Base-by-base conservation (phyloP, 2,113 vertebrate species). In the Daubentonia madagascariensis region DNA sequence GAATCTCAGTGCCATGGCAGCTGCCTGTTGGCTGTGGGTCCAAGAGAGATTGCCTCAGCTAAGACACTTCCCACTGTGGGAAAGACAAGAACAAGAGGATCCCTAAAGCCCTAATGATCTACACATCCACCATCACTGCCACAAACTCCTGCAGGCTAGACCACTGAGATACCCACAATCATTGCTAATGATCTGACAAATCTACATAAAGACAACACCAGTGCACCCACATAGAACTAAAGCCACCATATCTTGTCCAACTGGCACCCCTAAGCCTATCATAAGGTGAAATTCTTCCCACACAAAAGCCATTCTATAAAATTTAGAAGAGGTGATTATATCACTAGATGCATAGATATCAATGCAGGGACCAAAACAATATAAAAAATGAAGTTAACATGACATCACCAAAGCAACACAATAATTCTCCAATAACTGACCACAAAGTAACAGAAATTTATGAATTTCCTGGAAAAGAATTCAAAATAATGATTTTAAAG, bases 191-290 rank as follows among this genome's bases (percentile, higher is more conserved):
- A 75, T 14, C 40, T 13, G 4, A 28, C 28, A 7, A 28, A 45
- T 11, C 10, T 45, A 3, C 23, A 45, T 28, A 40, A 8, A 75
- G 5, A 28, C 22, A 13, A 43, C 6, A 45, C 20, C 11, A 45
- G 8, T 5, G 5, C 5, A 75, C 11, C 40, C 40, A 70, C 72
- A 45, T 5, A 18, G 54, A 57, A 57, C 22, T 12, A 10, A 8
- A 43, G 23, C 10, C 22, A 43, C 37, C 18, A 16, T 9, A 43
- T 6, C 23, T 35, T 43, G 9, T 2, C 40, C 16, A 70, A 18
- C n/a, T 8, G n/a, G 18, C 54, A 57, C 1, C 18, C 68, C n/a
- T n/a, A 70, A 1, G 3, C 8, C n/a, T 7, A 10, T n/a, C 18
- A 6, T 20, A 17, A 70, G 18, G 23, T 37, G n/a, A 22, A 37